Percentiles rank a stretch among this genome's conserved stretches.
These are phyloP conservation scores for Saccopteryx leptura DNA, from an alignment of 2,113 vertebrate species.

Conservation along the genomic window DNA sequence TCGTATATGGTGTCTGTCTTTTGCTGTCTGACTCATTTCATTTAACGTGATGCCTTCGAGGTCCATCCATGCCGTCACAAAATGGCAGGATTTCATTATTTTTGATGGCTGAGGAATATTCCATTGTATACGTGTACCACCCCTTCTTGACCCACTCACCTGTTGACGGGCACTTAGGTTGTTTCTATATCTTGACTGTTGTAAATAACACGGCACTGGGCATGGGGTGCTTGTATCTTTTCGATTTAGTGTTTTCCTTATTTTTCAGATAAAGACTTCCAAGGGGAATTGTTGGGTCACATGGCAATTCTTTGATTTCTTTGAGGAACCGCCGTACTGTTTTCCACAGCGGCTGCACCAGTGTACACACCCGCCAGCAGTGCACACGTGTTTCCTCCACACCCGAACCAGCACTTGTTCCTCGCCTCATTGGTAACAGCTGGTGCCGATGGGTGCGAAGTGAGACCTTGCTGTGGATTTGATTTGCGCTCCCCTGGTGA, in stretches of 20 bases:
- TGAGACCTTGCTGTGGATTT: neutral
- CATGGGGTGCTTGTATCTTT: neutral
- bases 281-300: neutral
- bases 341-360: neutral
- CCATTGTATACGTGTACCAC: neutral
- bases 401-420: neutral
- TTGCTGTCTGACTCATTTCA: neutral
- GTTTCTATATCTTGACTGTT: neutral
- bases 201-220: neutral
- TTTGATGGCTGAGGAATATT: neutral
- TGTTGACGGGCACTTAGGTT: neutral
- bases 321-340: neutral
- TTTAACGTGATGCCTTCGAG: neutral
- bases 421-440: neutral
- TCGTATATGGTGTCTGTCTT: neutral
- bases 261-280: neutral
- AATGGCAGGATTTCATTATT: constrained; percentile 1
- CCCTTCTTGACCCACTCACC: neutral
- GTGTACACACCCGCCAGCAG: neutral
- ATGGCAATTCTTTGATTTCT: neutral
- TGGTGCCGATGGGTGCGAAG: neutral
- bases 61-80: neutral
- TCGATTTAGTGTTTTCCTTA: neutral
- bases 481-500: neutral
- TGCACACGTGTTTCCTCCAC: neutral